These are phyloP conservation scores for Aegithalos caudatus DNA, from an alignment of 2,113 vertebrate species.

Conservation along the genomic window DNA sequence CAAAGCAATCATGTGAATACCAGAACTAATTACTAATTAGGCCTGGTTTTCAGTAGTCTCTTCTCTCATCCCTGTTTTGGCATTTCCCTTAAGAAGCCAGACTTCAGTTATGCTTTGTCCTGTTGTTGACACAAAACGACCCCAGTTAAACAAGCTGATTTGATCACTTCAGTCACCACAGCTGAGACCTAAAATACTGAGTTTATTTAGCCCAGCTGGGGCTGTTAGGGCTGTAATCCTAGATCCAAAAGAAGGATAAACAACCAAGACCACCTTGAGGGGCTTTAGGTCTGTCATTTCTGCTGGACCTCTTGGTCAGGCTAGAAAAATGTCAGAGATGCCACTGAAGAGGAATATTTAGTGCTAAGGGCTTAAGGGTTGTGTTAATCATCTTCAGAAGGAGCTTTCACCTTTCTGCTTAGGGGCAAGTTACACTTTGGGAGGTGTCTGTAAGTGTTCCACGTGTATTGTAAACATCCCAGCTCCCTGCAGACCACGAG, in stretches of 20 bases:
- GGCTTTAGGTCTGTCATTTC: background rate
- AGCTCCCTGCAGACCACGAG: background rate
- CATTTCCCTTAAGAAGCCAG: background rate
- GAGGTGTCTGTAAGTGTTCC: background rate
- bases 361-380: background rate
- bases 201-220: background rate
- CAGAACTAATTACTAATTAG: background rate
- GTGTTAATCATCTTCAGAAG: background rate
- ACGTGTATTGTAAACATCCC: background rate
- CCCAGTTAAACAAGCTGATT: background rate
- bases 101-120: background rate
- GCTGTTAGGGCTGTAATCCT: background rate
- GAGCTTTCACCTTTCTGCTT: background rate
- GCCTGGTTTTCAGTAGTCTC: background rate
- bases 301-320: background rate
- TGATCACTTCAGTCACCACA: background rate
- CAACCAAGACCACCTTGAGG: background rate
- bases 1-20: background rate
- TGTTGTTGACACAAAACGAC: background rate
- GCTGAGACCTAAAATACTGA: background rate
- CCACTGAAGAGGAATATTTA: background rate
- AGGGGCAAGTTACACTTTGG: background rate
- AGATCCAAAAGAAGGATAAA: background rate
- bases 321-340: background rate
- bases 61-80: background rate